These are phyloP conservation scores for Caranx ignobilis DNA, from an alignment of 2,113 vertebrate genomes.

Conservation along the genomic window DNA sequence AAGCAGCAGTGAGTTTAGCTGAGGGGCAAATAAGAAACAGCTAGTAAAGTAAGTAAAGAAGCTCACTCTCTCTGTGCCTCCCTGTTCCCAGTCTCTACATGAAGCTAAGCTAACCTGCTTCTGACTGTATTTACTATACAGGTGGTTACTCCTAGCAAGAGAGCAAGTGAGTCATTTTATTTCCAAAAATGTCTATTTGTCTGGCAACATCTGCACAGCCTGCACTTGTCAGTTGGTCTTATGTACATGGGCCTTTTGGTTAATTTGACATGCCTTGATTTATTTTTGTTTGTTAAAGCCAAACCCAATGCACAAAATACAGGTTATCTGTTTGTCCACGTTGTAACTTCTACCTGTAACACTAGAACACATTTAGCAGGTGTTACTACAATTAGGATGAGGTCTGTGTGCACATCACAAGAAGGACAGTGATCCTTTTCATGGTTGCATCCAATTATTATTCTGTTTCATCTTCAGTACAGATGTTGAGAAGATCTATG, in stretches of 20 bases:
- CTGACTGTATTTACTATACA: too few relatives aligned
- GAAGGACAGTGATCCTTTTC: constrained; percentile 40
- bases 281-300: background rate
- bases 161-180: background rate
- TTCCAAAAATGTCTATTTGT: background rate
- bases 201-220: too few relatives aligned
- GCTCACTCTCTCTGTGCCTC: background rate
- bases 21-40: background rate
- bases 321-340: constrained; percentile 2
- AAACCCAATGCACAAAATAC: background rate
- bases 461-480: constrained; percentile 72
- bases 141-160: background rate
- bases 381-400: constrained; percentile 12
- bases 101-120: background rate
- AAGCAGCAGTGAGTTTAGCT: background rate
- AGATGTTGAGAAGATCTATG: constrained; percentile 63
- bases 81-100: background rate
- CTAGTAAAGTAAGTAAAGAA: background rate
- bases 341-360: background rate
- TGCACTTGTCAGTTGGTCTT: too few relatives aligned
- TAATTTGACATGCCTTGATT: too few relatives aligned
- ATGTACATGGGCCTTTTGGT: too few relatives aligned
- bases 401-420: constrained; percentile 31
- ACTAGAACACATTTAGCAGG: background rate
- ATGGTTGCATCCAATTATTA: constrained; percentile 63